Evolutionary conservation across 2,113 vertebrate genomes (phyloP).

Genomic region (Sylvicapra grimmia): DNA sequence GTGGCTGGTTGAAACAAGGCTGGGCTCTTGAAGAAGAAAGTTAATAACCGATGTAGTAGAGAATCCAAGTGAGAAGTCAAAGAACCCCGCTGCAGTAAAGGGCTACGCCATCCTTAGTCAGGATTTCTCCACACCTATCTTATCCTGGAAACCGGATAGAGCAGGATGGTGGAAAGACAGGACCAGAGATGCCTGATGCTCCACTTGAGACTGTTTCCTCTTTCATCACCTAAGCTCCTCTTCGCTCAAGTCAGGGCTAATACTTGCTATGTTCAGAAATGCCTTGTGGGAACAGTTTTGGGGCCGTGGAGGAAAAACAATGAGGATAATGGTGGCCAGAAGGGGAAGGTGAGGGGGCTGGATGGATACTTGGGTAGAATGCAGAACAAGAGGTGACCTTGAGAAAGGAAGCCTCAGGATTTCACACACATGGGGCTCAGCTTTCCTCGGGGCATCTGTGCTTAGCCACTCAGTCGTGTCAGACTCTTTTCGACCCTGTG

Average conservation of each 20-base stretch:
- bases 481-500: rapidly evolving
- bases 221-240: not conserved
- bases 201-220: not conserved
- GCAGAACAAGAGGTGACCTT: not conserved
- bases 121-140: not conserved
- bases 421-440: not conserved
- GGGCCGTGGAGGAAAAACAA: not conserved
- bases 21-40: not conserved
- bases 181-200: not conserved
- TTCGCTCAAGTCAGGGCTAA: not conserved
- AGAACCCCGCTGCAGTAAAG: not conserved
- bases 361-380: not conserved
- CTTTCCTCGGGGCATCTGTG: too few species aligned
- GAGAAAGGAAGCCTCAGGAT: not conserved
- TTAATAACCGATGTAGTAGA: not conserved
- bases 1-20: not conserved
- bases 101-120: not conserved
- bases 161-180: not conserved
- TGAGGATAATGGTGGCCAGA: not conserved
- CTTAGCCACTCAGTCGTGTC: not conserved
- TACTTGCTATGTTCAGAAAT: not conserved
- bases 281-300: not conserved
- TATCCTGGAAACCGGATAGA: not conserved
- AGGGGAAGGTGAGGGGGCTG: not conserved
- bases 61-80: not conserved